phyloP scores from a whole-genome alignment of 2,797 vertebrate genomes.

The Tauraco hartlaubi region DNA sequence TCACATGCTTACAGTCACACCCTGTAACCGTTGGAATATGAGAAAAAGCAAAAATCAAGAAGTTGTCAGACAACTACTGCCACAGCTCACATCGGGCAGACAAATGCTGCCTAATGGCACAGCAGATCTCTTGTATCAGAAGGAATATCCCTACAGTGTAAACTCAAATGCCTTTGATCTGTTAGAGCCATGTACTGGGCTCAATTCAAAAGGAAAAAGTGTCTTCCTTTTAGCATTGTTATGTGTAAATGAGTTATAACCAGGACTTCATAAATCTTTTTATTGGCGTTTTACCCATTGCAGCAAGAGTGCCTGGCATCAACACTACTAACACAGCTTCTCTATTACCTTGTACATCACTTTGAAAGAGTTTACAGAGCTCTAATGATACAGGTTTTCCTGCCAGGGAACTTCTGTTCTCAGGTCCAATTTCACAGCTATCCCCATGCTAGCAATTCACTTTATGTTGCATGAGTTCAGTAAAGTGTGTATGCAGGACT shows the following conservation, averaged over 20 bases:
- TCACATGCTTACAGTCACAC: slow-evolving; percentile 26
- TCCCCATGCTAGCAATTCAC: background rate
- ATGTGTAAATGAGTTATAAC: background rate
- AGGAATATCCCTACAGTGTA: background rate
- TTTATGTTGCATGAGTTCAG: background rate
- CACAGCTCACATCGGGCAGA: slow-evolving; percentile 29
- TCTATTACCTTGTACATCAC: background rate
- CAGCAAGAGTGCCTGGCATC: background rate
- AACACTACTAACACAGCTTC: background rate
- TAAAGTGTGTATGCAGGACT: background rate
- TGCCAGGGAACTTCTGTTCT: background rate
- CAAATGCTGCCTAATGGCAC: background rate
- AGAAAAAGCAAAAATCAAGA: background rate
- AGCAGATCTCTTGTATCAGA: background rate
- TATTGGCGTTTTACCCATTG: background rate
- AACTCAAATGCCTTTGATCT: background rate
- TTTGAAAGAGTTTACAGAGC: background rate
- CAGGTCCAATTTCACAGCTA: background rate
- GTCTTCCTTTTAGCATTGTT: background rate
- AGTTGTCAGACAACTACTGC: slow-evolving; percentile 32
- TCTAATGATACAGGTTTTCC: background rate
- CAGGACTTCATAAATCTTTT: background rate
- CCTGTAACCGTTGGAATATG: background rate
- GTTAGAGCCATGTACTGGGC: background rate
- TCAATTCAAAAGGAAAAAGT: background rate